phyloP scores from a whole-genome alignment of 2,113 vertebrate species.

The Aplodontia rufa region DNA sequence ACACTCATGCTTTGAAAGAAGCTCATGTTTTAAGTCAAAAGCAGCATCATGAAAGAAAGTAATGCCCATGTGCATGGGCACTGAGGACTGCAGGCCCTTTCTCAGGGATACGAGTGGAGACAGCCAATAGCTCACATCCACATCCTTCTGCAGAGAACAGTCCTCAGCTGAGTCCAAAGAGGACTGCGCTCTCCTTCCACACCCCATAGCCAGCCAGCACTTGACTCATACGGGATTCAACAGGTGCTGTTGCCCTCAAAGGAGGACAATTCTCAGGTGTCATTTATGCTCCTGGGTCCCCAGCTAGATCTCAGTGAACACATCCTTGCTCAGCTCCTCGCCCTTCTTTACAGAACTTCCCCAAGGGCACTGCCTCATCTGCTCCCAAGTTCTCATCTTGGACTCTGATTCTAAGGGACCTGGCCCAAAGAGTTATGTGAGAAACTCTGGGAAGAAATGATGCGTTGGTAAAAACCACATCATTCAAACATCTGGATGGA shows the following conservation, averaged over 20 bases:
- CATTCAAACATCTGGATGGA: not conserved
- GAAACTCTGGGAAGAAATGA: not conserved
- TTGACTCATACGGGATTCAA: too few species aligned
- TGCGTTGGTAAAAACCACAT: not conserved
- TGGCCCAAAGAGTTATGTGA: not conserved
- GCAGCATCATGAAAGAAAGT: not conserved
- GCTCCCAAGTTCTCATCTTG: not conserved
- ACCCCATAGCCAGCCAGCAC: not conserved
- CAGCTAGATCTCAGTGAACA: not conserved
- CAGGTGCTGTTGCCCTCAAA: not conserved
- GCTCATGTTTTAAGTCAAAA: not conserved
- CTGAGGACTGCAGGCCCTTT: not conserved
- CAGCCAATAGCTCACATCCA: not conserved
- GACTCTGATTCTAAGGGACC: not conserved
- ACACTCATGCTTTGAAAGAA: not conserved
- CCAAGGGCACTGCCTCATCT: not conserved
- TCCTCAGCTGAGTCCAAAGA: not conserved
- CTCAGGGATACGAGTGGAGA: not conserved
- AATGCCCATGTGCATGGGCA: not conserved
- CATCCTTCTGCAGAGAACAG: not conserved
- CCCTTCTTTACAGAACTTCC: not conserved
- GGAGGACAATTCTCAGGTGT: not conserved
- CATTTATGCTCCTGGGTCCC: not conserved
- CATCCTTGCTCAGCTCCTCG: not conserved
- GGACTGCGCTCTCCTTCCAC: not conserved